Percentiles rank a stretch among this genome's conserved stretches.
Conservation (phyloP, 1,140 invertebrate species). For the Apis cerana region DNA sequence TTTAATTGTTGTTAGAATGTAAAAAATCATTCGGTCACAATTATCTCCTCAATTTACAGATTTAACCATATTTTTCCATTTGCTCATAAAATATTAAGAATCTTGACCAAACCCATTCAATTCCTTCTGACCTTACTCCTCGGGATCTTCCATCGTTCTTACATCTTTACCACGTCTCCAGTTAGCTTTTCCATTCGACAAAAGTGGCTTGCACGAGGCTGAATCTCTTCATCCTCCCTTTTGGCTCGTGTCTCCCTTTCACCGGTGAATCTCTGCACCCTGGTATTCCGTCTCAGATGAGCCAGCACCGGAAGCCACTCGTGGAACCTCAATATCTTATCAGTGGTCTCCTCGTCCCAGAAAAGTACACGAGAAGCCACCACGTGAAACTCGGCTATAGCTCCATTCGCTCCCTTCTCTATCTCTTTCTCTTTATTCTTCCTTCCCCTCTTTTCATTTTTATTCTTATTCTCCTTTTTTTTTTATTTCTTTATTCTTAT, state of each 20-base stretch:
- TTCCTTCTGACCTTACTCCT: not conserved
- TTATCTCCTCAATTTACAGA: no score
- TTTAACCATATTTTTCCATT: no score
- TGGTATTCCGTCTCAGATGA: constrained; percentile 35
- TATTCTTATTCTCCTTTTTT: not conserved
- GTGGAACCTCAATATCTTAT: constrained; percentile 42
- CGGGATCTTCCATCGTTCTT: not conserved
- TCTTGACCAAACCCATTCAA: not conserved
- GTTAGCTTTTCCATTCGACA: constrained; percentile 29
- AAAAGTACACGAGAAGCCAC: constrained; percentile 12
- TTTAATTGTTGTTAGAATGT: no score
- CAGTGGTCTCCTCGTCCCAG: constrained; percentile 15
- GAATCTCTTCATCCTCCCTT: not conserved
- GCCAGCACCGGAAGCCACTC: constrained; percentile 38
- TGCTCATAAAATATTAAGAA: no score
- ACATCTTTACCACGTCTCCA: not conserved
- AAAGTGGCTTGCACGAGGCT: constrained; percentile 1
- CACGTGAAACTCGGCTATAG: not conserved
- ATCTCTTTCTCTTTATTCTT: not conserved
- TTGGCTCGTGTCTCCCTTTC: constrained; percentile 16
- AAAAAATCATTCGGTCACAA: no score
- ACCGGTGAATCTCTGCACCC: not conserved
- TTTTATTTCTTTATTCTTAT: not conserved
- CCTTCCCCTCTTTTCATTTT: not conserved
- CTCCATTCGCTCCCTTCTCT: not conserved